Base-by-base conservation (phyloP, 2,888 invertebrate genomes). In the Epinotia demarniana region DNA sequence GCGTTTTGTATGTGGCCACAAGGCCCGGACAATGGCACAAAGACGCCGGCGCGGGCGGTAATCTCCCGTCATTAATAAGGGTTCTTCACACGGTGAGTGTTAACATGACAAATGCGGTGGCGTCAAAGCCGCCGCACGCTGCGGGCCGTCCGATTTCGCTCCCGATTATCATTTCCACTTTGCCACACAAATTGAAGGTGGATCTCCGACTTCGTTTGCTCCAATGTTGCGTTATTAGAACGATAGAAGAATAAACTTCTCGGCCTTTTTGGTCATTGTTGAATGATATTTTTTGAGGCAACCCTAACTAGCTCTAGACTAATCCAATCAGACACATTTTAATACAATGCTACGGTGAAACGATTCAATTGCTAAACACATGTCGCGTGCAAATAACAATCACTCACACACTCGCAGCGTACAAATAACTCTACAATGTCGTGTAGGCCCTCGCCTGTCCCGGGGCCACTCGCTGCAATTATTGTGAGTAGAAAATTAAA, bases 401-500 rank as follows among this genome's bases (percentile, higher is more conserved):
- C 79, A 79, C 80, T 79, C 80, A 78, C 83, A 85, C 83, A 84
- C 84, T 83, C 83, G 83, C 83, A 81, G 78, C 81, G 77, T 87
- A 89, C 88, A 88, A 90, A 90, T 87, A 90, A 81, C 83, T 82
- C 83, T 88, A 89, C 87, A 89, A 84, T 87, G 89, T 88, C 89
- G 85, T 85, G 86, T 86, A 82, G 81, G 81, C 85, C 82, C 82
- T 83, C 83, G 84, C 84, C 84, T 82, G 86, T 84, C 86, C 85
- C 82, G 84, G 81, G 84, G 86, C 85, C 79, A 75, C 70, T 76
- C 78, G 84, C 86, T 88, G 89, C 91, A 92, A 92, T 93, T 92
- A 93, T 87, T 88, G 87, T 90, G 84, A 92, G 90, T 90, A 89
- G 92, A 92, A 93, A 93, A 93, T 93, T 93, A 92, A 93, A 93